Evolutionary conservation across 1,140 invertebrate genomes (phyloP).

Genomic region (Phortica variegata): DNA sequence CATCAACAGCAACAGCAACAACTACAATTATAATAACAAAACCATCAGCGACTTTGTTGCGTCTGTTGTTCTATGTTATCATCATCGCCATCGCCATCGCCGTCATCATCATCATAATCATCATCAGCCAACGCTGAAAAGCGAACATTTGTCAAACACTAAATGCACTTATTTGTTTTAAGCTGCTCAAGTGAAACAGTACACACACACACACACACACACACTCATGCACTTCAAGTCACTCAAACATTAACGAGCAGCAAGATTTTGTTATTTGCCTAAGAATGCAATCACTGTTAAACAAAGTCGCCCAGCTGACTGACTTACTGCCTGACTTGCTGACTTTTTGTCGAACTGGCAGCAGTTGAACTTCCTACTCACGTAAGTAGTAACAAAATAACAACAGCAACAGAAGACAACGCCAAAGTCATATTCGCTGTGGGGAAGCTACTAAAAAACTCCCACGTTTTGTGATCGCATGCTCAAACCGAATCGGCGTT

Average conservation of each 20-base stretch:
- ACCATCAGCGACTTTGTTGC: constrained; percentile 26
- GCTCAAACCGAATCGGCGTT: too few species aligned
- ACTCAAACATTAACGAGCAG: too few species aligned
- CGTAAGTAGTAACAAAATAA: too few species aligned
- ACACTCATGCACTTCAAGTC: too few species aligned
- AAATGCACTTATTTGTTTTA: constrained; percentile 56
- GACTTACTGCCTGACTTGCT: constrained; percentile 12
- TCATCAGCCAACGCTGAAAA: constrained; percentile 14
- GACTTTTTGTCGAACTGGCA: neutral
- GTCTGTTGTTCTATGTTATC: constrained; percentile 35
- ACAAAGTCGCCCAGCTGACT: constrained; percentile 11
- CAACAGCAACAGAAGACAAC: too few species aligned
- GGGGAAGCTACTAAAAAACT: constrained; percentile 47
- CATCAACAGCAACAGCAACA: constrained; percentile 25
- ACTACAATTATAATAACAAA: constrained; percentile 23
- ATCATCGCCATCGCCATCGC: constrained; percentile 52
- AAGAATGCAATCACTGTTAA: constrained; percentile 41
- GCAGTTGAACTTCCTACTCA: neutral
- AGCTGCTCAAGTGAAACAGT: neutral
- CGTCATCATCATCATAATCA: constrained; percentile 4
- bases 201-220: too few species aligned
- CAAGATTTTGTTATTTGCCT: constrained; percentile 1
- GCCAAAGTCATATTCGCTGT: too few species aligned
- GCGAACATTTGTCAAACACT: constrained; percentile 55
- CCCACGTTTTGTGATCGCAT: too few species aligned